phyloP scores from a whole-genome alignment of 1,140 invertebrate species.

The Lerema accius region DNA sequence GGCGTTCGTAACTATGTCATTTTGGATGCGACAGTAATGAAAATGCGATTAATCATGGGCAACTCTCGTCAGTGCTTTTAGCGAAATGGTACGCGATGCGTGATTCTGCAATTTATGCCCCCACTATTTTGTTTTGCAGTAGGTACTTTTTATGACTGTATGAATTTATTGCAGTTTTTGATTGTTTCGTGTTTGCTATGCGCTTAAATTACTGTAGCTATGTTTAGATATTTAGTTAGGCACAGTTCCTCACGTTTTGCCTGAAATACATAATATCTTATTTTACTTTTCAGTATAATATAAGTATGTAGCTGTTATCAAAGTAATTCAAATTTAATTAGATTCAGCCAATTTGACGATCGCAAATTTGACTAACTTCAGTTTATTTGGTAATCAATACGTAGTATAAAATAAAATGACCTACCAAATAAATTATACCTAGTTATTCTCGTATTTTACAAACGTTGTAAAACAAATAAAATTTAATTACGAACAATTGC shows the following conservation, averaged over 20 bases:
- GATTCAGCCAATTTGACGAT: too few relatives aligned
- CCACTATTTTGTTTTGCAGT: constrained; percentile 45
- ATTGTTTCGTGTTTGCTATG: neutral
- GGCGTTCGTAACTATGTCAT: constrained; percentile 80
- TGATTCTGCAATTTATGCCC: constrained; percentile 60
- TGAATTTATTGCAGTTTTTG: constrained; percentile 25
- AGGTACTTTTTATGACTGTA: constrained; percentile 26
- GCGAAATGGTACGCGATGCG: constrained; percentile 54
- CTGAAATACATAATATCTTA: too few relatives aligned
- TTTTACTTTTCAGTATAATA: neutral
- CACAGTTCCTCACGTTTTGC: too few relatives aligned
- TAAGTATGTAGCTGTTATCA: too few relatives aligned
- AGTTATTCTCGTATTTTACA: constrained; percentile 1
- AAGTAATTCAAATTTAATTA: too few relatives aligned
- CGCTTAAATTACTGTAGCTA: neutral
- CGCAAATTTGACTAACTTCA: too few relatives aligned
- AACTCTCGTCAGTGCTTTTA: constrained; percentile 60
- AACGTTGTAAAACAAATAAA: neutral
- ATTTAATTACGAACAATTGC: neutral
- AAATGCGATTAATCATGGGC: constrained; percentile 73
- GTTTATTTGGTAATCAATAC: too few relatives aligned
- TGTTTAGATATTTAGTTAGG: too few relatives aligned
- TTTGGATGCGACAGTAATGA: constrained; percentile 78
- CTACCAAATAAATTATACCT: too few relatives aligned
- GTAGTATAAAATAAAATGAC: too few relatives aligned